phyloP scores from a whole-genome alignment of 2,888 invertebrate species.

The Hemistola chrysoprasaria region DNA sequence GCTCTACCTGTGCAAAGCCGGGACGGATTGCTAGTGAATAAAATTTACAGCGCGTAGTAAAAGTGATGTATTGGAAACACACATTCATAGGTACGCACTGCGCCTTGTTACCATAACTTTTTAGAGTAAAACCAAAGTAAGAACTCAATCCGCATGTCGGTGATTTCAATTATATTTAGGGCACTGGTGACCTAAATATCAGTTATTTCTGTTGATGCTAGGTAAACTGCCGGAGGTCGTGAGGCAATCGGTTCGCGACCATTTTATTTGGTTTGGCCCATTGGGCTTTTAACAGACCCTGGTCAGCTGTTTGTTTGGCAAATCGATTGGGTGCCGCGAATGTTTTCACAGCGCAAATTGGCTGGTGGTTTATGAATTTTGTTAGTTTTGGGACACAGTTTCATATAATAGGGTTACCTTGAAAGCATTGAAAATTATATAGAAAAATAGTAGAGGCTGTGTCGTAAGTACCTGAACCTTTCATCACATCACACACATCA shows the following conservation, averaged over 20 bases:
- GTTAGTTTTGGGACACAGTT: neutral
- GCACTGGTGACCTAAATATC: slow-evolving; percentile 52
- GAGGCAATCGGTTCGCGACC: slow-evolving; percentile 4
- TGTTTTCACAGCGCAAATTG: slow-evolving; percentile 15
- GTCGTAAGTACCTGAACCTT: no score
- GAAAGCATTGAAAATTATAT: no score
- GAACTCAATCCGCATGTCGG: slow-evolving; percentile 27
- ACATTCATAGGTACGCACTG: no score
- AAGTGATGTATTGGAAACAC: no score
- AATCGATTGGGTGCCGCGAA: slow-evolving; percentile 11
- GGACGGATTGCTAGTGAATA: no score
- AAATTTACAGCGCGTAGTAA: no score
- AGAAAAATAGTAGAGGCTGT: no score
- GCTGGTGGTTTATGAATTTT: slow-evolving; percentile 3
- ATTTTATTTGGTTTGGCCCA: slow-evolving; percentile 12
- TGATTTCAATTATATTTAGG: slow-evolving; percentile 57
- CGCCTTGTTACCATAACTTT: no score
- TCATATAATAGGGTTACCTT: neutral
- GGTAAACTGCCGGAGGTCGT: slow-evolving; percentile 8
- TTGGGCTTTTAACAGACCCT: slow-evolving; percentile 7
- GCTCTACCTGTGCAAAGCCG: no score
- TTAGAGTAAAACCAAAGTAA: slow-evolving; percentile 4
- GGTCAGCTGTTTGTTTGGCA: slow-evolving; percentile 16
- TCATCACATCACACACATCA: no score
- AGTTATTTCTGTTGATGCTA: slow-evolving; percentile 33